Base-by-base conservation (phyloP, 23 tunicate genomes). In the Phallusia fumigata region DNA sequence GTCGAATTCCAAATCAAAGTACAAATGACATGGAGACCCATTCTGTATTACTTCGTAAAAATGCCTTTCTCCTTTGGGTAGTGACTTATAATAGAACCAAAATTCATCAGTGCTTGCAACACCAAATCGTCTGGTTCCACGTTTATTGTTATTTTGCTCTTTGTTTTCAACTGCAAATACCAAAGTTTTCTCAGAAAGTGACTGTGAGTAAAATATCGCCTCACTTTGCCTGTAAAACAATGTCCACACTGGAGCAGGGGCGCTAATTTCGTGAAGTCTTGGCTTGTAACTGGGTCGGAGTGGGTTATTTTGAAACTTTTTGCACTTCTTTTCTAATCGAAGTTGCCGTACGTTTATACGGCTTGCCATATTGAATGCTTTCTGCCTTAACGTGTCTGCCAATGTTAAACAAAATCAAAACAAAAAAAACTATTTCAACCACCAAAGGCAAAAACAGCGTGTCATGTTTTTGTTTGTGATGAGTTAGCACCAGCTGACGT, bases 1-100 rank as follows among this genome's bases (percentile, higher is more conserved):
- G 26, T 79, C 53, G 82, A 78, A 94, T 76, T 94, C 98, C 52
- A 94, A 65, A 65, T 94, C 98, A 86, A 94, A 94, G 64, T 94
- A 94, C 65, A 94, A 52, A 78, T 94, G 94, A 73, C 98, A 94
- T 0, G 83, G 74, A 30, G 83, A 80, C 58, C 44, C 76, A 36
- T 82, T 85, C 72, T 87, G 81, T 22, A 94, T 94, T 15, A 94
- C 78, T 65, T 94, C 98, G 78, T 94, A 94, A 79, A 85, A 89
- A 89, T 94, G 98, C 49, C 94, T 49, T 18, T 80, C 77, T n/a
- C 76, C 85, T 16, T 47, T 5, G 5, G 32, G 65, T 31, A 88
- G 19, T 58, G 82, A 76, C 19, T 33, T 80, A 65, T 94, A 94
- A 89, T 89, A 89, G 53, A 76, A 84, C 94, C 98, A 89, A 44